These are phyloP conservation scores for Sphaeramia orbicularis DNA, from an alignment of 2,797 vertebrate genomes.

Conservation along the genomic window DNA sequence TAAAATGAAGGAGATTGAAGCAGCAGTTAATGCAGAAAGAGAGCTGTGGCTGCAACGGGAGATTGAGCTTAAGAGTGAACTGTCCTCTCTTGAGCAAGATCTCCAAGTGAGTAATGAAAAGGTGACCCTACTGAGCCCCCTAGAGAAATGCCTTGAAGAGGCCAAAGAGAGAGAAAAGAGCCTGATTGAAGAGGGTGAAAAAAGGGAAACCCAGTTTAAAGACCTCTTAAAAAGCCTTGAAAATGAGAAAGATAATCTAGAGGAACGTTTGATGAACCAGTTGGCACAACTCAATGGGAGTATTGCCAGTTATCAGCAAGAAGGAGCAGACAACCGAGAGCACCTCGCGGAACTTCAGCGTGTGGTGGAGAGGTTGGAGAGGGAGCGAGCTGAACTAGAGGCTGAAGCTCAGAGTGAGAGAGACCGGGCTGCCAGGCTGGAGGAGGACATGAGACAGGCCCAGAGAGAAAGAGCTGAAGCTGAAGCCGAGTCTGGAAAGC, in stretches of 20 bases:
- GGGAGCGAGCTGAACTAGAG: constrained; percentile 83
- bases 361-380: constrained; percentile 76
- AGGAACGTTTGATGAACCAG: constrained; percentile 98
- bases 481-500: constrained; percentile 85
- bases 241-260: constrained; percentile 94
- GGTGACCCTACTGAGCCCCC: constrained; percentile 68
- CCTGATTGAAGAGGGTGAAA: constrained; percentile 75
- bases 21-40: constrained; percentile 52
- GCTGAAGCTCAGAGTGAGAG: constrained; percentile 76
- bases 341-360: constrained; percentile 75
- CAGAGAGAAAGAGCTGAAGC: constrained; percentile 86
- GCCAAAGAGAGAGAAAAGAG: constrained; percentile 76
- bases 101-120: constrained; percentile 79
- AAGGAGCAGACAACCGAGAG: constrained; percentile 87
- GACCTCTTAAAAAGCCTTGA: constrained; percentile 86
- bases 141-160: constrained; percentile 79
- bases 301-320: constrained; percentile 97
- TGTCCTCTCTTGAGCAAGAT: constrained; percentile 81
- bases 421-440: constrained; percentile 81
- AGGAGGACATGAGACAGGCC: constrained; percentile 92
- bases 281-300: constrained; percentile 98
- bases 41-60: constrained; percentile 55
- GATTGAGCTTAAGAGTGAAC: constrained; percentile 57
- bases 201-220: constrained; percentile 82
- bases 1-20: constrained; percentile 70